Base-by-base conservation (phyloP, 2,888 invertebrate species). In the Diplazon laetatorius region DNA sequence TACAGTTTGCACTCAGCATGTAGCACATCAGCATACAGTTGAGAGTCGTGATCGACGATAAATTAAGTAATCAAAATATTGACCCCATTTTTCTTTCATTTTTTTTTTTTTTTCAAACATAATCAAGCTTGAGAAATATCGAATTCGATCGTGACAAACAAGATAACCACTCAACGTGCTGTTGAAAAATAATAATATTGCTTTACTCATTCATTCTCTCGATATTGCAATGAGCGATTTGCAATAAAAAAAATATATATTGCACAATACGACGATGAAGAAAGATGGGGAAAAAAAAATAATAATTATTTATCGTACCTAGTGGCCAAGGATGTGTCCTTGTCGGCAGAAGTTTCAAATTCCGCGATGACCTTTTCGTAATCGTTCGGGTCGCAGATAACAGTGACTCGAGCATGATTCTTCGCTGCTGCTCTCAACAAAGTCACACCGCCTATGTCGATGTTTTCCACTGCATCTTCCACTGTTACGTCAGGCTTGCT, bases 361-460 rank as follows among this genome's bases (percentile, higher is more conserved):
- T 98, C 97, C 16, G 93, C 88, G 59, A 96, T 91, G 83, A 98
- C 94, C 82, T 92, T 93, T 1, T 93, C 92, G 90, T 99, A 99
- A 92, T 99, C 99, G 18, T 88, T 91, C 0, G 98, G 97, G 91
- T 99, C 98, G 89, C 98, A 98, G 75, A 99, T 91, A 16, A 99
- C 96, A 0, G 98, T 97, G 6, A 99, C 99, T 87, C 99, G 94
- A 52, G 95, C 94, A 90, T 99, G 98, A 92, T 99, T 99, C 92
- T 99, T 99, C 2, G 99, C 99, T 9, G 99, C 99, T 1, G 99
- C 99, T 85, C 99, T 92, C 18, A 99, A 91, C 20, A 99, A 91
- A 2, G 99, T 98, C 0, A 99, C 99, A 18, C 99, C 99, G 83
- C 98, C 98, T 82, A 99, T 99, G 89, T 99, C 99, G 82, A 99